Evolutionary conservation across 2,113 vertebrate species (phyloP), one percentile per base, ranked within the genome.

Genomic region (Pangasianodon gigas): DNA sequence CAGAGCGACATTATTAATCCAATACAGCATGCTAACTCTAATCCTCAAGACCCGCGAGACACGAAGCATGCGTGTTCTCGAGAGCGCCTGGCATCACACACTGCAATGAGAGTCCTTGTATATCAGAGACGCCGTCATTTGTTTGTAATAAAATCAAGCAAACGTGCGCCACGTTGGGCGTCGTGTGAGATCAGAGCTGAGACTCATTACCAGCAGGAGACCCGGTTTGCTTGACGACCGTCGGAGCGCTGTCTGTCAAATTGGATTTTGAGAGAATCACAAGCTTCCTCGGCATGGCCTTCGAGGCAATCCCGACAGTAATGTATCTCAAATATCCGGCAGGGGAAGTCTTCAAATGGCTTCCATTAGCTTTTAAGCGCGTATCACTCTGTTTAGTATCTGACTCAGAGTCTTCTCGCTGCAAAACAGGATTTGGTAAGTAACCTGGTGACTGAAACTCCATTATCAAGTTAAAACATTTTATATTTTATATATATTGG

Each of bases 181-280:
- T 52, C 3, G 7, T 48, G 80, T 87, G 77, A 93, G 92, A 93
- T 92, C 90, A 93, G 87, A 90, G 89, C 92, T 91, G 89, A 56
- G n/a, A 41, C 92, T 95, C 92, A 93, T 95, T 93, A 95, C 79
- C 82, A 90, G 91, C 86, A 85, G 86, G 88, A 94, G 94, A 95
- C 93, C 93, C 92, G 88, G 93, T 94, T 94, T 86, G 92, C 92
- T 92, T 88, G 71, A 87, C 9, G 84, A 87, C 93, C 69, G 84
- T 90, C 93, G 84, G 90, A 91, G 90, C 94, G 92, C 94, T 95
- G 92, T 95, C 92, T 92, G 93, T 96, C 93, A 96, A 94, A 96
- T 95, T 95, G 91, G 95, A 95, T 95, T 95, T 93, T 82, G 79
- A 88, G 75, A 83, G 91, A 94, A 92, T 93, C 92, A 93, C 94